A percentile compares a stretch with the other conserved stretches of the same genome.
Conservation (phyloP, 2,113 vertebrate genomes). For the Mellivora capensis region DNA sequence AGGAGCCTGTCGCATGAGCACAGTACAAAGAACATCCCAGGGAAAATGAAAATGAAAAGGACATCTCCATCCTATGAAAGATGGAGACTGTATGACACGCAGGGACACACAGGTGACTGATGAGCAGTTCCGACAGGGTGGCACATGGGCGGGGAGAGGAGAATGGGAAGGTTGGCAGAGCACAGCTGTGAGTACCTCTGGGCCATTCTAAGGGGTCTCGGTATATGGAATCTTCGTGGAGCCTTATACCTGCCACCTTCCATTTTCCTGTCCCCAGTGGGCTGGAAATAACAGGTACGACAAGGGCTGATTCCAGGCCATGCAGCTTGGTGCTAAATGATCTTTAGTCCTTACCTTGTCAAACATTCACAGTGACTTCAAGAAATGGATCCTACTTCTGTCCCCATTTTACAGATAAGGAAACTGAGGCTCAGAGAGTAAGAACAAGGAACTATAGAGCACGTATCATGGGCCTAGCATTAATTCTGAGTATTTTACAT, state of each 20-base stretch:
- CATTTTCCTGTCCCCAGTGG: too few relatives aligned
- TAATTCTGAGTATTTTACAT: background rate
- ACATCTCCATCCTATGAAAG: background rate
- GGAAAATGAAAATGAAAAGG: background rate
- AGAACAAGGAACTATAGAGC: background rate
- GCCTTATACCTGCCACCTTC: background rate
- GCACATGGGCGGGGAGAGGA: fast-evolving
- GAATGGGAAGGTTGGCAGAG: background rate
- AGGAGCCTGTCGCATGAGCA: background rate
- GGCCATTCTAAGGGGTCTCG: background rate
- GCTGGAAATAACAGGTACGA: background rate
- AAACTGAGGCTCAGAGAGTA: background rate
- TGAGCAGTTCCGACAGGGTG: fast-evolving
- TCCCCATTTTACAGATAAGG: background rate
- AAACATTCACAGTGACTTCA: background rate
- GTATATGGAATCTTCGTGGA: background rate
- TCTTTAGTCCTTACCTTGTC: background rate
- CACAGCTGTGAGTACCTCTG: background rate
- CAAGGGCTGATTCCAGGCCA: background rate
- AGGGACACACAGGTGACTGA: background rate
- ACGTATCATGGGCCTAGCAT: background rate
- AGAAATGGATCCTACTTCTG: background rate
- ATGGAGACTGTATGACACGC: fast-evolving
- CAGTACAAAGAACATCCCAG: background rate
- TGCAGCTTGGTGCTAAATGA: background rate